phyloP scores from a whole-genome alignment of 2,797 vertebrate genomes.

The Avahi laniger region DNA sequence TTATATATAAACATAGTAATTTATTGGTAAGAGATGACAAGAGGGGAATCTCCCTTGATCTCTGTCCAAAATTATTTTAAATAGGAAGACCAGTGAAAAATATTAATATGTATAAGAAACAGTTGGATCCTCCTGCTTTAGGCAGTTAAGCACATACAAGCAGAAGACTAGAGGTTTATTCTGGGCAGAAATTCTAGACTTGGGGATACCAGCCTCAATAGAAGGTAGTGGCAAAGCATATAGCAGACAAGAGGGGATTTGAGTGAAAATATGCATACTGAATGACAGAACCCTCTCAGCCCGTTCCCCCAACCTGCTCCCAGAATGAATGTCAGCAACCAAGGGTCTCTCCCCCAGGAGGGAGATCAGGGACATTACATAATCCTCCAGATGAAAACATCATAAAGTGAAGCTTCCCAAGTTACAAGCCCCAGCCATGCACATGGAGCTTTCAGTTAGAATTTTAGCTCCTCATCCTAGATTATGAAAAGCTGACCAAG shows the following conservation, averaged over 20 bases:
- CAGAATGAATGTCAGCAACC: not conserved
- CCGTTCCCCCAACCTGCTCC: not conserved
- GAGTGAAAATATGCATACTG: not conserved
- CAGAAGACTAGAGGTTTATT: not conserved
- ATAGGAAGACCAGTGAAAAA: not conserved
- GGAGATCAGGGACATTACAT: not conserved
- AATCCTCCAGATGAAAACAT: not conserved
- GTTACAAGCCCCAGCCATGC: not conserved
- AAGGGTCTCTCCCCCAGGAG: not conserved
- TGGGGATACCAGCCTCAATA: not conserved
- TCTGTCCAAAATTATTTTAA: not conserved
- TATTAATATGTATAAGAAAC: not conserved
- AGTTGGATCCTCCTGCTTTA: not conserved
- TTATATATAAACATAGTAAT: not conserved
- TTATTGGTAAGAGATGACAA: not conserved
- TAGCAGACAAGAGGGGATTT: not conserved
- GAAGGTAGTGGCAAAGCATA: not conserved
- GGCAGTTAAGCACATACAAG: not conserved
- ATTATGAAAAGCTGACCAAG: not conserved
- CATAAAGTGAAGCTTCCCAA: not conserved
- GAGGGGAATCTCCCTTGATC: not conserved
- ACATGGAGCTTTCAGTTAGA: not conserved
- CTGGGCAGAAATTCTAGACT: not conserved
- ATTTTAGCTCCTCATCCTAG: not conserved
- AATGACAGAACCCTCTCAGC: not conserved